Base-by-base conservation (phyloP, 2,797 vertebrate species). In the Schizopygopsis malacanthus region DNA sequence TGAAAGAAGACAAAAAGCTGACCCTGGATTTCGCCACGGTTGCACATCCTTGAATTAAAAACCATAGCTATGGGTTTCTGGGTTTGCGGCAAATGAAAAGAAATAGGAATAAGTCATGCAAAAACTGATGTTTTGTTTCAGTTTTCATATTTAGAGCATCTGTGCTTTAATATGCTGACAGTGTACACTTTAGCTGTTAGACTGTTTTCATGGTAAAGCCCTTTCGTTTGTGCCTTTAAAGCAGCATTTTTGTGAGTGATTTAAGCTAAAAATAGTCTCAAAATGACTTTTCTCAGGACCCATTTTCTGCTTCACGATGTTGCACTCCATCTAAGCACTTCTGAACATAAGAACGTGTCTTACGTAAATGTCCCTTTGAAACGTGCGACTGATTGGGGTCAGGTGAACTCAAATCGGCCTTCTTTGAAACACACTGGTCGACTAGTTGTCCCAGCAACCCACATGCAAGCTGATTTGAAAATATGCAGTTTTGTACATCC, bases 241-340 rank as follows among this genome's bases (percentile, higher is more conserved):
- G 16, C 59, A 65, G 25, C 16, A 7, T 25, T 79, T 47, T 47
- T 79, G 28, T 22, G 76, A 61, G 37, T 43, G 22, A 43, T 79
- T 79, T 12, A 15, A 15, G 63, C 79, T 81, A 70, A 81, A 81
- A 81, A 69, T 81, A 81, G 79, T n/a, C 63, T 12, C 12, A 33
- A 80, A 80, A 45, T 28, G 59, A 63, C 78, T 65, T 80, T 65
- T 63, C 78, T 80, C 59, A 67, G 67, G 78, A 67, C 78, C 78
- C 43, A 28, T 80, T 81, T 81, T 81, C 79, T 15, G 63, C 70
- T 69, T 45, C 45, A 50, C 20, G 16, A 75, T 52, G 37, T 13
- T 63, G n/a, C 13, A 5, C 43, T 81, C 63, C 63, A 15, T 70
- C 28, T 10, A 67, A 81, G 28, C 7, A 33, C 63, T 67, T 67